Base-by-base conservation (phyloP, 2,888 invertebrate species). In the Aleiodes alternator region DNA sequence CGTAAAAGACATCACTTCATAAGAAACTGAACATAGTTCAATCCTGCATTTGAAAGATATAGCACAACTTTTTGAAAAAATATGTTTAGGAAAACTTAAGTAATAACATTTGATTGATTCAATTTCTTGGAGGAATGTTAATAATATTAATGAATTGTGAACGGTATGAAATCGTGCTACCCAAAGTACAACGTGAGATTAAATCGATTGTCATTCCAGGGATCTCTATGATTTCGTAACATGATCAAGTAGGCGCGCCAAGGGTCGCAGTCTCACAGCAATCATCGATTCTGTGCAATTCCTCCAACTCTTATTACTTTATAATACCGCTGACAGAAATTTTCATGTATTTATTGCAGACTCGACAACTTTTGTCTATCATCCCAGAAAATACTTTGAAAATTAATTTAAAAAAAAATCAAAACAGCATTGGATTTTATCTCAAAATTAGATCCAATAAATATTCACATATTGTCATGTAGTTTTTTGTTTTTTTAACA, bases 221-320 rank as follows among this genome's bases (percentile, higher is more conserved):
- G 48, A 64, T 75, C 56, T 29, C 55, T 57, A 68, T 75, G 70
- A 70, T 70, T 75, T 75, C 75, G 64, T 75, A 75, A 71, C 23
- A 12, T 29, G 34, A 64, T 66, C 56, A 34, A 14, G 70, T 75
- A 50, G 75, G 75, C 75, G 75, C 66, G 75, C 71, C 75, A 34
- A 34, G 34, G 71, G 71, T 75, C 75, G 64, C 55, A 75, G 66
- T 71, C 75, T 71, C 71, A 71, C 56, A n/a, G 38, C 38, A 34
- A n/a, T 12, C n/a, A 12, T 12, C 43, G 16, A 38, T 61, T 61
- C 43, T 61, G 16, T 6, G 34, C 34, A 34, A 34, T 34, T 34
- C 23, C 23, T 23, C 23, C 5, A 34, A 4, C 6, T 34, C 51
- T 14, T 9, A 51, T n/a, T n/a, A 51, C 51, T 14, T 51, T 9